Evolutionary conservation across 1,140 invertebrate genomes (phyloP).

Genomic region (Drosophila hydei): DNA sequence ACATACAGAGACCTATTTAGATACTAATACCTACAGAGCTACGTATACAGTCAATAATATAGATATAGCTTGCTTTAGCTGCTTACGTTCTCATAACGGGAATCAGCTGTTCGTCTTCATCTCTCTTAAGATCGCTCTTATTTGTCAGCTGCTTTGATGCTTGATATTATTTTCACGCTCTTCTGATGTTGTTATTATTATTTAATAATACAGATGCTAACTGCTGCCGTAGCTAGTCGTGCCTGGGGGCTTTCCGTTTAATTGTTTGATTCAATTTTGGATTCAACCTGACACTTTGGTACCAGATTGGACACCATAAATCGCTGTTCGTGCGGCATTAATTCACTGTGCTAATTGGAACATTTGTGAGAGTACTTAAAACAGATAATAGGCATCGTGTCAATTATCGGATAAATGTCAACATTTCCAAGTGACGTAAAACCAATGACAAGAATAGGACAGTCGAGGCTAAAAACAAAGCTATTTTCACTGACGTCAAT

Average conservation of each 20-base stretch:
- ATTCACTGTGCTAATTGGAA: slow-evolving; percentile 39
- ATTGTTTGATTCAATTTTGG: slow-evolving; percentile 38
- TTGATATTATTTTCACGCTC: slow-evolving; percentile 11
- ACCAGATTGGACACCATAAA: slow-evolving; percentile 14
- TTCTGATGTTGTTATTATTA: slow-evolving; percentile 13
- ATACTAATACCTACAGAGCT: background rate
- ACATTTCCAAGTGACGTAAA: slow-evolving; percentile 16
- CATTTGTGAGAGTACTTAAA: background rate
- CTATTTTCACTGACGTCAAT: slow-evolving; percentile 8
- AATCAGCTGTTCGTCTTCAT: background rate
- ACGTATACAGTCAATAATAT: too few relatives aligned
- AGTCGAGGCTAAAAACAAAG: background rate
- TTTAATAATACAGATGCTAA: slow-evolving; percentile 33
- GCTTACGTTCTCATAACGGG: background rate
- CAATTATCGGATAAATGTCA: slow-evolving; percentile 11
- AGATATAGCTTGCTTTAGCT: background rate
- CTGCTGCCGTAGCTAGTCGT: slow-evolving; percentile 27
- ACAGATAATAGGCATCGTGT: background rate
- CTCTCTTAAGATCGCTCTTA: background rate
- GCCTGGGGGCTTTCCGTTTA: slow-evolving; percentile 28
- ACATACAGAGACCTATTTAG: background rate
- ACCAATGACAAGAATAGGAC: background rate
- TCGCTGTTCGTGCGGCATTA: background rate
- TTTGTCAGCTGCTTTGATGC: background rate
- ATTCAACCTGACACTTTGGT: slow-evolving; percentile 46